Conservation (phyloP, 2,797 vertebrate genomes). For the Malurus splendens region DNA sequence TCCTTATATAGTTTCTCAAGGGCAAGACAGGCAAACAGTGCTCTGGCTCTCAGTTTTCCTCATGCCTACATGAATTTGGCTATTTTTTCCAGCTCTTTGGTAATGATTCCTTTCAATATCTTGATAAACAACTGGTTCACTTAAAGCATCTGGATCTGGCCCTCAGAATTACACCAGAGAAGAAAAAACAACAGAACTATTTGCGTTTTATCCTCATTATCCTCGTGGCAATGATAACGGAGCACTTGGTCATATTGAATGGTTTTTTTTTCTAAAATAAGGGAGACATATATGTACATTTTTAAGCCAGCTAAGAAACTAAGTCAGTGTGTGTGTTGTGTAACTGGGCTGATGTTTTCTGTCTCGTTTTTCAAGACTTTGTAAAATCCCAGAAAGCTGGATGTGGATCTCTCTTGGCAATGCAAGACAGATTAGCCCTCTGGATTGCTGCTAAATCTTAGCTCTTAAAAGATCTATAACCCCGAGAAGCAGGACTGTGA, state of each 20-base stretch:
- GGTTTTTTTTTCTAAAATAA: neutral
- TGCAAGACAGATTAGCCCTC: neutral
- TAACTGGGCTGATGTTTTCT: neutral
- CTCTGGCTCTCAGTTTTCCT: neutral
- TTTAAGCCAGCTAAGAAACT: neutral
- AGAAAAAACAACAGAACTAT: neutral
- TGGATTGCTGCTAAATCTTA: neutral
- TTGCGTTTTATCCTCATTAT: neutral
- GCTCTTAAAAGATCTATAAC: neutral
- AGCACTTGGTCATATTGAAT: neutral
- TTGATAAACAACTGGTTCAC: neutral
- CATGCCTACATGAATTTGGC: neutral
- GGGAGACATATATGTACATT: neutral
- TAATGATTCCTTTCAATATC: neutral
- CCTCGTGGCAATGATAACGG: neutral
- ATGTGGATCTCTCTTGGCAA: neutral
- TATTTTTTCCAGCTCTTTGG: neutral
- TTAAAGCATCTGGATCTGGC: neutral
- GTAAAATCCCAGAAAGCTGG: conserved; percentile 11
- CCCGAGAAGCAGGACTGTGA: neutral
- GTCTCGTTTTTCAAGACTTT: neutral
- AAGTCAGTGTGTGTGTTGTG: neutral
- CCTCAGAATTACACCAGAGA: neutral
- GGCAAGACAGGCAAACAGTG: neutral
- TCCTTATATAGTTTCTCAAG: neutral